These are phyloP conservation scores for Pitta sordida DNA, from an alignment of 2,113 vertebrate species.

Conservation along the genomic window DNA sequence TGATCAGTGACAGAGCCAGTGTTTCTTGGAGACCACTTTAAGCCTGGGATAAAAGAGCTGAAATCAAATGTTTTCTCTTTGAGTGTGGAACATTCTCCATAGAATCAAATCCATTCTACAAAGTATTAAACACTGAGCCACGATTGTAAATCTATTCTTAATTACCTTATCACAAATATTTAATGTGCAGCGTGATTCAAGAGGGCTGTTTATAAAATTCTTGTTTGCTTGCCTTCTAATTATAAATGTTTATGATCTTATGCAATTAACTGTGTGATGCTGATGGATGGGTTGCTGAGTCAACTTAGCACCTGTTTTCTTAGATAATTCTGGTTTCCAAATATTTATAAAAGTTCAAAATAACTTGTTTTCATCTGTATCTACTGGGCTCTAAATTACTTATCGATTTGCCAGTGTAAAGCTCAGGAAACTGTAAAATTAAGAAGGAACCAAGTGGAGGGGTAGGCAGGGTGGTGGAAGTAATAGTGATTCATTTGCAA, in stretches of 20 bases:
- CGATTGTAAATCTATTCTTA: conserved; percentile 64
- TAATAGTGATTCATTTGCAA: conserved; percentile 39
- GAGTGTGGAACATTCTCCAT: conserved; percentile 30
- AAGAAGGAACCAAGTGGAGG: conserved; percentile 50
- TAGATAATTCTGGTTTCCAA: conserved; percentile 67
- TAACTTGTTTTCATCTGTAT: conserved; percentile 54
- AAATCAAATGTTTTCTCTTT: conserved; percentile 43
- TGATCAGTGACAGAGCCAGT: conserved; percentile 21
- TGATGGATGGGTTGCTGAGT: conserved; percentile 65
- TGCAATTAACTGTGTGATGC: conserved; percentile 71
- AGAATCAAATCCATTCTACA: conserved; percentile 38
- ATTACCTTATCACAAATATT: conserved; percentile 71
- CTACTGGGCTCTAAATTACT: conserved; percentile 72
- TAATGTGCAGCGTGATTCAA: conserved; percentile 66
- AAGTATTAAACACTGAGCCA: conserved; percentile 49
- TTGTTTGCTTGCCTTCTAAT: conserved; percentile 69
- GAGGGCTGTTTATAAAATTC: conserved; percentile 68
- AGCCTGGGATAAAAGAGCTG: neutral
- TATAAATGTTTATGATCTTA: conserved; percentile 67
- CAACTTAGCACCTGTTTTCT: conserved; percentile 65
- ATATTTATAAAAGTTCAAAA: conserved; percentile 68
- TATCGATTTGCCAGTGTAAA: conserved; percentile 76
- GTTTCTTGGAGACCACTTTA: conserved; percentile 30
- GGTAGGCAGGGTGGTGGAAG: conserved; percentile 27
- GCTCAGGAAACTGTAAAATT: conserved; percentile 67